Conservation (phyloP, 2,888 invertebrate genomes). For the Perizoma affinitatum region DNA sequence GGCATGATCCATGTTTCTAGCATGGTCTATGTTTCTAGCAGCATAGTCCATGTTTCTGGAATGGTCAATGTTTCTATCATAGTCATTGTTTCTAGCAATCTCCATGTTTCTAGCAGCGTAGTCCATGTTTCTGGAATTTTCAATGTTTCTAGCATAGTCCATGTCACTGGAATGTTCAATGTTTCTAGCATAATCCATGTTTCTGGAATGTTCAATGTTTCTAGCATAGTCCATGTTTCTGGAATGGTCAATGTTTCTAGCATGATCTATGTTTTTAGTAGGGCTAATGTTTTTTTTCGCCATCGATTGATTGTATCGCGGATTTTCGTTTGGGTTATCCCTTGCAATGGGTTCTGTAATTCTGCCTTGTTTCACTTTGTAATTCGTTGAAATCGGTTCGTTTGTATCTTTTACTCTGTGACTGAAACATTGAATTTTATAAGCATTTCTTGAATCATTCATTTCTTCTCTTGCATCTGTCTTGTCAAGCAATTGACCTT, state of each 20-base stretch:
- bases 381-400: constrained; percentile 9
- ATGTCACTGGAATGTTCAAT: no score
- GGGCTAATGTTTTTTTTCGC: background rate
- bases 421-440: background rate
- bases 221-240: no score
- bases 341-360: constrained; percentile 9
- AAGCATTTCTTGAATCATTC: background rate
- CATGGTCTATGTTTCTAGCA: background rate
- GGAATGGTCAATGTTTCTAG: no score
- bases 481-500: constrained; percentile 3
- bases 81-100: background rate
- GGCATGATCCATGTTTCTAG: background rate
- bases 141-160: background rate
- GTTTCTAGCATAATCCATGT: no score
- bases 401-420: background rate
- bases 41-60: background rate
- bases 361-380: constrained; percentile 9
- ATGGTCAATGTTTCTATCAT: background rate
- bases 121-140: background rate
- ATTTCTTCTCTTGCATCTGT: background rate
- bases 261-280: no score
- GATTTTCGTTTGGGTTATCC: constrained; percentile 11
- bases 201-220: no score
- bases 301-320: constrained; percentile 5
- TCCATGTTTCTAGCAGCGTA: constrained; percentile 9